phyloP scores from a whole-genome alignment of 2,888 invertebrate species.

The Oxyscelio sp. region DNA sequence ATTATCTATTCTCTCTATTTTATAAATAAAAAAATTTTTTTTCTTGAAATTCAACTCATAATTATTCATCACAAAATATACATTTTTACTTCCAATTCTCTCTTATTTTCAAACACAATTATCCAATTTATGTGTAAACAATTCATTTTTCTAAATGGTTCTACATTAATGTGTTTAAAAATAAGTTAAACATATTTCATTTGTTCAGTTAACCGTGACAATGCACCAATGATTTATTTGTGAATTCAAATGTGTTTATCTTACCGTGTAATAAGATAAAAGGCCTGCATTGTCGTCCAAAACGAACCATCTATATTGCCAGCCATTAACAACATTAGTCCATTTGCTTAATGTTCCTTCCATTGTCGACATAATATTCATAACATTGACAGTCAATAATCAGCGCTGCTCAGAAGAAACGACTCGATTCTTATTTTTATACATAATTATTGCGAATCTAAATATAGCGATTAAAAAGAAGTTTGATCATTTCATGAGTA shows the following conservation, averaged over 20 bases:
- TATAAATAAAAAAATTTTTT: no score
- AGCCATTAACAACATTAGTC: conserved; percentile 99
- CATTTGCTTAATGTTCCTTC: conserved; percentile 98
- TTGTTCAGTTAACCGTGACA: no score
- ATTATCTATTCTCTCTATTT: no score
- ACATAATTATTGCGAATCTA: conserved; percentile 9
- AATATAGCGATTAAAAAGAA: conserved; percentile 4
- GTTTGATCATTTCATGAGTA: conserved; percentile 19
- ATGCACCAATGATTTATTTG: no score
- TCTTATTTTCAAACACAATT: no score
- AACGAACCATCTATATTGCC: conserved; percentile 99
- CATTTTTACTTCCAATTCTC: no score
- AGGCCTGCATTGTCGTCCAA: conserved; percentile 98
- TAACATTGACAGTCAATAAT: conserved; percentile 28
- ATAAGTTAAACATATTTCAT: no score
- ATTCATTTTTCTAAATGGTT: no score
- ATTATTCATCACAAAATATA: no score
- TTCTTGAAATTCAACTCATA: no score
- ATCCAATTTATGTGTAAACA: no score
- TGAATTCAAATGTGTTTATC: conserved; percentile 84
- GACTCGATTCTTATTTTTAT: not conserved
- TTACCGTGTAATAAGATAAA: conserved; percentile 98
- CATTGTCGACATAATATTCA: conserved; percentile 91
- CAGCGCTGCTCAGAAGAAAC: conserved; percentile 1
- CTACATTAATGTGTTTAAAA: no score